phyloP scores from a whole-genome alignment of 2,113 vertebrate species.

The Gymnogyps californianus region DNA sequence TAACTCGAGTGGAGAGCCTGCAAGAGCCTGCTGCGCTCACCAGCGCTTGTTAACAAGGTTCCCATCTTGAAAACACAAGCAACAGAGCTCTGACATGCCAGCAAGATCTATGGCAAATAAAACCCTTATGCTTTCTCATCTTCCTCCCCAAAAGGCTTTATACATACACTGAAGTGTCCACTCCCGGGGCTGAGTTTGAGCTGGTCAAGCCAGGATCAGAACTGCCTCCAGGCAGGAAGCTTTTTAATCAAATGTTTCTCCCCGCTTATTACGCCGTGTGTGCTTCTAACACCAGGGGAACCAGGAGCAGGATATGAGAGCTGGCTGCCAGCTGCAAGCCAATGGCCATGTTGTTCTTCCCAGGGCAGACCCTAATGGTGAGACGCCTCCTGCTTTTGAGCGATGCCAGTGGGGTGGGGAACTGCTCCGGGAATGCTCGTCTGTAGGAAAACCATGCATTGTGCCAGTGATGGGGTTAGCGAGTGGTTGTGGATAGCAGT shows the following conservation, averaged over 20 bases:
- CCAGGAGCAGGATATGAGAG: neutral
- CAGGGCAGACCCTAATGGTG: neutral
- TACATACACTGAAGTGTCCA: neutral
- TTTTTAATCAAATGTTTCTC: neutral
- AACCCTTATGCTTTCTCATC: neutral
- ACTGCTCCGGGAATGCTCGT: neutral
- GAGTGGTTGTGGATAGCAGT: neutral
- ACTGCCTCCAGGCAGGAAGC: neutral
- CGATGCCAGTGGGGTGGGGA: neutral
- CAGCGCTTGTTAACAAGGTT: neutral
- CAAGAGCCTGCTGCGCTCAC: neutral
- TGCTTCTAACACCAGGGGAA: neutral
- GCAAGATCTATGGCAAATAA: neutral
- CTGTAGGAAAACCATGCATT: neutral
- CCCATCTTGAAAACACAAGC: neutral
- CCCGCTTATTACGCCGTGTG: accelerated
- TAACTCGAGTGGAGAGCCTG: neutral
- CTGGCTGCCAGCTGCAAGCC: neutral
- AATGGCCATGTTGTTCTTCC: neutral
- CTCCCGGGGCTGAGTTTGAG: neutral
- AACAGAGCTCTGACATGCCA: neutral
- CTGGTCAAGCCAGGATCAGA: neutral
- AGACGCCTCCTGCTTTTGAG: neutral
- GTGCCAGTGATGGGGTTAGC: accelerated
- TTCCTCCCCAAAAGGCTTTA: neutral